Percentiles rank a stretch among this genome's conserved stretches.
phyloP scores from a whole-genome alignment of 2,113 vertebrate species.

The Bubo scandiacus region DNA sequence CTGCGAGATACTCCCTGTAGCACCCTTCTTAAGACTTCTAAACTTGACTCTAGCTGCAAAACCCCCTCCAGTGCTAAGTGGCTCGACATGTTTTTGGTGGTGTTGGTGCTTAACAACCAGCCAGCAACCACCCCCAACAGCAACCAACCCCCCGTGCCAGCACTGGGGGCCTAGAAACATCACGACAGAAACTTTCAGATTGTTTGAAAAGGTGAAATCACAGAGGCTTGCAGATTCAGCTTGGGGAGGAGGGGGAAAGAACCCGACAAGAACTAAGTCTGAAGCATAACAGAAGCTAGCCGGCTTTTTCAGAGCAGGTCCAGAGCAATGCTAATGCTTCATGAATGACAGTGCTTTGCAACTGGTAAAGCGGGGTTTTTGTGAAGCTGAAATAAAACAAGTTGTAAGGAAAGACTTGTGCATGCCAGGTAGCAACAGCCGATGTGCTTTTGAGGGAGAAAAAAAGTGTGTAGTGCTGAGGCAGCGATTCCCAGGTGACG shows the following conservation, averaged over 20 bases:
- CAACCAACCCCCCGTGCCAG: neutral
- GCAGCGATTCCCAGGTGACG: fast-evolving
- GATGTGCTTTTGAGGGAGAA: neutral
- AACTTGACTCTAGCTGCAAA: neutral
- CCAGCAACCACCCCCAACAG: neutral
- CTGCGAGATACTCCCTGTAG: neutral
- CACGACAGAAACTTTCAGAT: fast-evolving
- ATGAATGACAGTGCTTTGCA: fast-evolving
- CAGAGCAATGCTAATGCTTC: fast-evolving
- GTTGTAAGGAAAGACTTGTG: neutral
- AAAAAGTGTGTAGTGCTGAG: fast-evolving
- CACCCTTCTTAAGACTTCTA: neutral
- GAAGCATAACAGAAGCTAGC: fast-evolving
- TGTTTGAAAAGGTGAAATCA: neutral
- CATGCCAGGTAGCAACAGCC: neutral
- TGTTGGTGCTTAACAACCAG: neutral
- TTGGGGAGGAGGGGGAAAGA: neutral
- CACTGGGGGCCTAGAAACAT: neutral
- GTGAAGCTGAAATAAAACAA: neutral
- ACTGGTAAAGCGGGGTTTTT: fast-evolving
- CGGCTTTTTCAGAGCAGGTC: neutral
- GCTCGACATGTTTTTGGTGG: too few relatives aligned
- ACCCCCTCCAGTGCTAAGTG: neutral
- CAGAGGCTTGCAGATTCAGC: neutral
- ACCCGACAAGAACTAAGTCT: fast-evolving